Conservation (phyloP, 2,797 vertebrate species). For the Poecilia wingei region DNA sequence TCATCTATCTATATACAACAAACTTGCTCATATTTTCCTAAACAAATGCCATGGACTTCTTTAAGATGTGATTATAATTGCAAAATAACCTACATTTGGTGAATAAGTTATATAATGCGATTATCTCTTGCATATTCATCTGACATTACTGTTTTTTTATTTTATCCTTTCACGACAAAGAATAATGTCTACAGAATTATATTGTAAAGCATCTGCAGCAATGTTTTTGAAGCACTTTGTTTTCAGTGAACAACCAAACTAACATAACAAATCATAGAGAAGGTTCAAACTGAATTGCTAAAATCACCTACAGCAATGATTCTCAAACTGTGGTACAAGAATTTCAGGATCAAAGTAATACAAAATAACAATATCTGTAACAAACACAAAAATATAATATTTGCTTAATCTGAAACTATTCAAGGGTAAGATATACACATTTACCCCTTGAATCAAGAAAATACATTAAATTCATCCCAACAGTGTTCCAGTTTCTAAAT, state of each 20-base stretch:
- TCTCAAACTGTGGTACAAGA: background rate
- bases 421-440: background rate
- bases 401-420: background rate
- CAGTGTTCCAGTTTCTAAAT: background rate
- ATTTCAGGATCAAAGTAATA: background rate
- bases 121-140: slow-evolving; percentile 56
- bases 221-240: slow-evolving; percentile 38
- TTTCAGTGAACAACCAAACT: slow-evolving; percentile 40
- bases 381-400: background rate
- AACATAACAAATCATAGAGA: slow-evolving; percentile 35
- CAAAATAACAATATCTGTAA: background rate
- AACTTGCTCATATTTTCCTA: slow-evolving; percentile 37
- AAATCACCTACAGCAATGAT: slow-evolving; percentile 3
- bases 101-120: slow-evolving; percentile 59
- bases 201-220: slow-evolving; percentile 36
- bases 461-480: background rate
- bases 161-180: slow-evolving; percentile 34
- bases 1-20: background rate
- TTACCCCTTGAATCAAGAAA: background rate
- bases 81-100: slow-evolving; percentile 51
- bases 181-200: slow-evolving; percentile 44
- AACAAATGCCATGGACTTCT: slow-evolving; percentile 46
- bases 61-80: slow-evolving; percentile 46
- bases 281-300: slow-evolving; percentile 15
- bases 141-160: slow-evolving; percentile 49